A percentile compares a stretch with the other conserved stretches of the same genome.
Conservation (phyloP, 1,140 invertebrate species). For the silkworm (Bombyx mori) region DNA sequence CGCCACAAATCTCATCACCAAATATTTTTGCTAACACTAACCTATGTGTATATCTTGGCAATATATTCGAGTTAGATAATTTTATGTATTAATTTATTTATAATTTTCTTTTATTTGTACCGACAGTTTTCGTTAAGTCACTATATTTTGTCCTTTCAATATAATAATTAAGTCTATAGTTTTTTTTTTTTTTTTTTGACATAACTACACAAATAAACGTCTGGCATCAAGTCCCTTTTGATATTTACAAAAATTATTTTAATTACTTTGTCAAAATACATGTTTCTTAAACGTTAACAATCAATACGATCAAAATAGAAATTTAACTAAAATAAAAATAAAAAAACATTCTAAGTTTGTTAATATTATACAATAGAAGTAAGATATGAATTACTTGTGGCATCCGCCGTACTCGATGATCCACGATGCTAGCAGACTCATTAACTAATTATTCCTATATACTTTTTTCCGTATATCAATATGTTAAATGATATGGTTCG, state of each 20-base stretch:
- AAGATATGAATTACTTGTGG: constrained; percentile 34
- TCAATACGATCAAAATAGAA: constrained; percentile 33
- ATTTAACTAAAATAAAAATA: constrained; percentile 41
- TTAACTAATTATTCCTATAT: constrained; percentile 29
- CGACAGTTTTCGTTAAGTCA: constrained; percentile 5
- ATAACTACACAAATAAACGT: constrained; percentile 34
- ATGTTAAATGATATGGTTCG: constrained; percentile 63
- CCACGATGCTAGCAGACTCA: constrained; percentile 16
- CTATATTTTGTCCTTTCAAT: neutral
- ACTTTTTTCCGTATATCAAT: constrained; percentile 36
- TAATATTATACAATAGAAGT: constrained; percentile 33
- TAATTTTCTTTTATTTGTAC: constrained; percentile 16
- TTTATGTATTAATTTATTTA: constrained; percentile 3
- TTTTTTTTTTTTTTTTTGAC: constrained; percentile 12
- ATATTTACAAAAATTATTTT: constrained; percentile 57
- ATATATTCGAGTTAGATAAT: constrained; percentile 6
- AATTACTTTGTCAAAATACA: constrained; percentile 36
- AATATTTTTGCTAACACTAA: constrained; percentile 8
- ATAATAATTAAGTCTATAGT: constrained; percentile 1
- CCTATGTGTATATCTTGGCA: constrained; percentile 14
- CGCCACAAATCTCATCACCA: too few relatives aligned
- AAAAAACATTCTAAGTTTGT: constrained; percentile 18
- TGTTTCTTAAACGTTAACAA: constrained; percentile 50
- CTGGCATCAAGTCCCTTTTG: constrained; percentile 51
- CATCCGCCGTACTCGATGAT: constrained; percentile 3